phyloP scores from a whole-genome alignment of 35 echinoderm and acorn worm genomes.

The Lytechinus variegatus region DNA sequence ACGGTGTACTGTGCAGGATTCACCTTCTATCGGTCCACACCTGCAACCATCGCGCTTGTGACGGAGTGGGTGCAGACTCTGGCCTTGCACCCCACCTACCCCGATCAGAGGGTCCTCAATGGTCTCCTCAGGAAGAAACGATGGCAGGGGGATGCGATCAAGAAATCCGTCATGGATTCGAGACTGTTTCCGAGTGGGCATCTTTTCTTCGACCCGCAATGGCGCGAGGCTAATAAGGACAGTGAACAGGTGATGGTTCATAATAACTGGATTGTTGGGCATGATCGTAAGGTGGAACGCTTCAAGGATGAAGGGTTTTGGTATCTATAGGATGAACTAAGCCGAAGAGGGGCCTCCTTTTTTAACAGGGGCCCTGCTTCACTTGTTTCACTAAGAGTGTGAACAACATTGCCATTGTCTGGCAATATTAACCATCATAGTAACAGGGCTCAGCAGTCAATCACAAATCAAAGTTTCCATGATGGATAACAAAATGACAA shows the following conservation, averaged over 20 bases:
- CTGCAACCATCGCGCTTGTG: conserved; percentile 28
- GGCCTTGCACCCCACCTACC: not conserved
- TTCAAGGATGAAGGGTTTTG: conserved; percentile 50
- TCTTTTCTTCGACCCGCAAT: conserved; percentile 30
- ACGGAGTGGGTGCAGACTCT: conserved; percentile 46
- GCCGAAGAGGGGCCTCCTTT: no score
- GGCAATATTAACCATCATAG: no score
- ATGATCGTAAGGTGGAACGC: conserved; percentile 59
- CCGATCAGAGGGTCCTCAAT: conserved; percentile 56
- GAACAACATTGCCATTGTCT: no score
- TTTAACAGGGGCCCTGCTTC: no score
- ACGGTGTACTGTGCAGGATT: conserved; percentile 57
- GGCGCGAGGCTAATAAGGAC: not conserved
- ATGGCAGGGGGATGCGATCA: not conserved
- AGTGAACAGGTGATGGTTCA: conserved; percentile 51
- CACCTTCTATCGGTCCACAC: conserved; percentile 50
- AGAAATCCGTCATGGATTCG: conserved; percentile 41
- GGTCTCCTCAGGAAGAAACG: conserved; percentile 25
- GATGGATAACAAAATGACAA: no score
- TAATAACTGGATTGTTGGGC: conserved; percentile 61
- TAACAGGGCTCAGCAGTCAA: no score
- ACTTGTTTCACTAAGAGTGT: no score
- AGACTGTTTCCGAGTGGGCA: conserved; percentile 39
- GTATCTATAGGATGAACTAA: conserved; percentile 34
- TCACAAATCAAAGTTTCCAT: no score